Conservation (phyloP, 2,888 invertebrate species). For the Ormyrus rosae region DNA sequence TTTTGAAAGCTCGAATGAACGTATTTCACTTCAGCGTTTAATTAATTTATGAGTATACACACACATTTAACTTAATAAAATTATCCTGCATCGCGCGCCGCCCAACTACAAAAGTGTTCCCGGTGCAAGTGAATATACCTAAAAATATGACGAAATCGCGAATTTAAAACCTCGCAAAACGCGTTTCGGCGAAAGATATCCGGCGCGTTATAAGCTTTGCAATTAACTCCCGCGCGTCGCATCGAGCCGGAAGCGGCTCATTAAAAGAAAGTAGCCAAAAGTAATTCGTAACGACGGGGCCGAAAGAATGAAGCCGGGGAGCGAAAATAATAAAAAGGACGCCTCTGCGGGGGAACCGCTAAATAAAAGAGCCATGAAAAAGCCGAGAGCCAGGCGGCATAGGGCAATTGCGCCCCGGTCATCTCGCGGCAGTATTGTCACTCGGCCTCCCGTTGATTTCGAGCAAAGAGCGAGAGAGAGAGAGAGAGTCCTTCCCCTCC, state of each 20-base stretch:
- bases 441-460: conserved; percentile 56
- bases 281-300: conserved; percentile 13
- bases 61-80: too few species aligned
- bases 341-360: conserved; percentile 20
- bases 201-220: too few species aligned
- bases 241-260: background rate
- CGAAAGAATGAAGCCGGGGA: conserved; percentile 11
- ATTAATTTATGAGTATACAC: too few species aligned
- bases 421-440: conserved; percentile 20
- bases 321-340: conserved; percentile 32
- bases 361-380: conserved; percentile 44
- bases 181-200: too few species aligned
- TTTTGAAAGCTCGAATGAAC: too few species aligned
- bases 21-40: too few species aligned
- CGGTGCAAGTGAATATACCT: too few species aligned
- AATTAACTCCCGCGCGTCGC: too few species aligned
- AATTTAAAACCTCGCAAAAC: too few species aligned
- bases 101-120: too few species aligned
- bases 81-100: too few species aligned
- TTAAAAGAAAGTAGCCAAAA: background rate
- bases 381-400: background rate
- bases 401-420: conserved; percentile 20
- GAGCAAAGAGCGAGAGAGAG: conserved; percentile 30
- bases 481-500: conserved; percentile 50
- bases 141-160: too few species aligned